phyloP scores from a whole-genome alignment of 2,113 vertebrate species.

The Microcebus jonahi region DNA sequence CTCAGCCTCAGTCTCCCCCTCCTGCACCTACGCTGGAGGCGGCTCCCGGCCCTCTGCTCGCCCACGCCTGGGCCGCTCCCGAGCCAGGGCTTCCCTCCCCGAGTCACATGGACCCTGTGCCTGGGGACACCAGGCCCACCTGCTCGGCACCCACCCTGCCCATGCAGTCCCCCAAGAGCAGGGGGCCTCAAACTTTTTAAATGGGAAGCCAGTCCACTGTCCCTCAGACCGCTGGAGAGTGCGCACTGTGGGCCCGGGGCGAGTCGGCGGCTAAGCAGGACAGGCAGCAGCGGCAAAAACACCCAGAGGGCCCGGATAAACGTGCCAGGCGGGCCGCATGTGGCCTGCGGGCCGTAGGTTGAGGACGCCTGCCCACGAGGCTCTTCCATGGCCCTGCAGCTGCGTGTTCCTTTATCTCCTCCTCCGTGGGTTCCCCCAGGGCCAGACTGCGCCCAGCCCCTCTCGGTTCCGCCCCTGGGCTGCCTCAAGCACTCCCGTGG shows the following conservation, averaged over 20 bases:
- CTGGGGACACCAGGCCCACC: neutral
- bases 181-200: too few relatives aligned
- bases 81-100: accelerated
- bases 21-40: neutral
- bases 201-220: too few relatives aligned
- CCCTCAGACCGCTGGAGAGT: too few relatives aligned
- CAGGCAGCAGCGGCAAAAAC: too few relatives aligned
- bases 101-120: neutral
- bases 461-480: neutral
- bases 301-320: too few relatives aligned
- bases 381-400: accelerated
- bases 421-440: neutral
- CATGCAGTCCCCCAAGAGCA: neutral
- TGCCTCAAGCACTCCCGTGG: neutral
- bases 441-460: neutral
- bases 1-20: neutral
- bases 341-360: too few relatives aligned
- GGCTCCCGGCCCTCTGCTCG: neutral
- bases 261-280: too few relatives aligned
- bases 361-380: neutral
- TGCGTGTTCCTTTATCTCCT: neutral
- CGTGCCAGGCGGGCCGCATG: too few relatives aligned
- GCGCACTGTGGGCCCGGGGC: too few relatives aligned
- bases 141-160: neutral
- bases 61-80: neutral